phyloP scores from a whole-genome alignment of 2,113 vertebrate species.

The Herpailurus yagouaroundi region DNA sequence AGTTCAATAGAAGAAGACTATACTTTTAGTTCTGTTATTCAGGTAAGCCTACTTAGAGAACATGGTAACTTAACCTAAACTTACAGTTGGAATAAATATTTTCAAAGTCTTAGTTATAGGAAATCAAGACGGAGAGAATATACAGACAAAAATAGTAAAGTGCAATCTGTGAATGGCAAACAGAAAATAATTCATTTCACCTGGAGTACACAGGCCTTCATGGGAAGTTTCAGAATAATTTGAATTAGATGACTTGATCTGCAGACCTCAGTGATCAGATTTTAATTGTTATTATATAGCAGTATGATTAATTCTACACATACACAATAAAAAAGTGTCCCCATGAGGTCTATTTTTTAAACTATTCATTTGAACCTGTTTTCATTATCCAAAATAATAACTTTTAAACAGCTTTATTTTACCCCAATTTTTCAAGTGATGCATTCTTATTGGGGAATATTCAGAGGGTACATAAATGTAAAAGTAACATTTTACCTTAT shows the following conservation, averaged over 20 bases:
- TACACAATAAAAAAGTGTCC: not conserved
- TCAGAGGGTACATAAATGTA: not conserved
- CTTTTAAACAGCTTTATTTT: not conserved
- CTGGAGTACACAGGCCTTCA: not conserved
- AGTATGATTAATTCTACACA: not conserved
- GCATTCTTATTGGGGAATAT: not conserved
- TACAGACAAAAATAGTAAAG: not conserved
- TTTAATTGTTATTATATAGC: not conserved
- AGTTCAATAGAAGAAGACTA: not conserved
- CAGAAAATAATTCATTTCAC: not conserved
- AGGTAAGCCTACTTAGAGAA: not conserved
- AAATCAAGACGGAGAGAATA: not conserved
- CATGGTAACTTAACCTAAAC: not conserved
- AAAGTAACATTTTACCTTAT: not conserved
- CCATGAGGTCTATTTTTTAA: not conserved
- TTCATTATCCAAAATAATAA: constrained; percentile 9
- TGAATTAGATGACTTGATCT: not conserved
- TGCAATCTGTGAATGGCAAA: not conserved
- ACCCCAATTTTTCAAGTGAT: not conserved
- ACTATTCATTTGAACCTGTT: not conserved
- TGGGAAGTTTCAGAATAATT: not conserved
- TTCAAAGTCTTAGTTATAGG: not conserved
- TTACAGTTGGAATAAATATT: not conserved
- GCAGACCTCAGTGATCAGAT: not conserved
- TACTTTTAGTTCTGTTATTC: not conserved